Percentiles rank a stretch among this genome's conserved stretches.
phyloP scores from a whole-genome alignment of 2,888 invertebrate genomes.

The Caenorhabditis sulstoni region DNA sequence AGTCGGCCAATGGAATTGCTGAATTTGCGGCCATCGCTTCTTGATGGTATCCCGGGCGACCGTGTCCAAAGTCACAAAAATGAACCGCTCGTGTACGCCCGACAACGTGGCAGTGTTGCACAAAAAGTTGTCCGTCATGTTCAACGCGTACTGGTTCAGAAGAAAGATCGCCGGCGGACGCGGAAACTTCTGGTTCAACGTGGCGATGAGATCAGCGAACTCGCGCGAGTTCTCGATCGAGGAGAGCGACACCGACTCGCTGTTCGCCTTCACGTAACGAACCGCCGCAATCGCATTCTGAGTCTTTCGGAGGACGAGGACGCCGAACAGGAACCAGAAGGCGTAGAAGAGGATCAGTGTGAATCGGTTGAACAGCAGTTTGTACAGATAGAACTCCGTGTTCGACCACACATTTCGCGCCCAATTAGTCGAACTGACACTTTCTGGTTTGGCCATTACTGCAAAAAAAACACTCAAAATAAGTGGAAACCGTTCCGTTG shows the following conservation, averaged over 20 bases:
- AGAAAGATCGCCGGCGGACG: conserved; percentile 78
- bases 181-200: conserved; percentile 67
- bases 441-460: conserved; percentile 36
- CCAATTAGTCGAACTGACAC: not conserved
- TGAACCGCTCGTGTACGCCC: conserved; percentile 71
- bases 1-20: conserved; percentile 80
- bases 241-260: conserved; percentile 70
- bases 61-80: conserved; percentile 79
- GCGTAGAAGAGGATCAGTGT: conserved; percentile 61
- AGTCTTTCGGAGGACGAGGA: conserved; percentile 78
- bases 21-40: conserved; percentile 76
- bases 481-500: no score
- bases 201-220: conserved; percentile 68
- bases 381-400: conserved; percentile 20
- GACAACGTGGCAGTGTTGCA: conserved; percentile 75
- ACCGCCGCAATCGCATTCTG: conserved; percentile 78
- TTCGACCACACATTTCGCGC: conserved; percentile 26
- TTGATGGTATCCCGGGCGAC: conserved; percentile 73
- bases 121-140: conserved; percentile 80
- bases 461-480: conserved; percentile 13
- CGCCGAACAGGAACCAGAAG: conserved; percentile 72
- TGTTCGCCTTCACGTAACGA: conserved; percentile 76
- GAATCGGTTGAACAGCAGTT: conserved; percentile 47
- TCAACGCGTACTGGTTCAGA: conserved; percentile 79
- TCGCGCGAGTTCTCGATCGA: conserved; percentile 76